phyloP scores from a whole-genome alignment of 2,797 vertebrate genomes.

The Gobionotothen gibberifrons region DNA sequence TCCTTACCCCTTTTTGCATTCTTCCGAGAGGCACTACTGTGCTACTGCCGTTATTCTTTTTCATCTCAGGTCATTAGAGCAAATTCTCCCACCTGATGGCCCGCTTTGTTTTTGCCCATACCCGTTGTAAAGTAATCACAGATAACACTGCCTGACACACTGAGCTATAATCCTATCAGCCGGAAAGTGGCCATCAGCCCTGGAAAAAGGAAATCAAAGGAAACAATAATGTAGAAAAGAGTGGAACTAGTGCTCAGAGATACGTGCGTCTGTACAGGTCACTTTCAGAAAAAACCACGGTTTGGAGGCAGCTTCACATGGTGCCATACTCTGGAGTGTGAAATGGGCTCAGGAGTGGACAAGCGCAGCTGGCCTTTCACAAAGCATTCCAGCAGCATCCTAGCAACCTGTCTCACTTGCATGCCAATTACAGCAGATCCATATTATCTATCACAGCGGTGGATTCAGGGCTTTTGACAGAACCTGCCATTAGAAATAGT shows the following conservation, averaged over 20 bases:
- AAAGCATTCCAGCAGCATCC: slow-evolving; percentile 64
- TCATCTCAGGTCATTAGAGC: slow-evolving; percentile 68
- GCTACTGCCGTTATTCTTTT: slow-evolving; percentile 52
- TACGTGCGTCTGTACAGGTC: slow-evolving; percentile 37
- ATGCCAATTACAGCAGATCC: slow-evolving; percentile 71
- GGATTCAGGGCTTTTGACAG: slow-evolving; percentile 37
- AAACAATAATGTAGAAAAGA: slow-evolving; percentile 50
- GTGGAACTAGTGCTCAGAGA: slow-evolving; percentile 45
- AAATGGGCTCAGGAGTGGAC: slow-evolving; percentile 67
- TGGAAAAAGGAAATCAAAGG: slow-evolving; percentile 63
- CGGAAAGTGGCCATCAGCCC: slow-evolving; percentile 62
- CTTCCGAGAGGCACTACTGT: slow-evolving; percentile 44
- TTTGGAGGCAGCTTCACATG: slow-evolving; percentile 59
- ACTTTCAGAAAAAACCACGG: slow-evolving; percentile 42
- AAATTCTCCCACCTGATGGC: slow-evolving; percentile 58
- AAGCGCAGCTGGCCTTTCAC: slow-evolving; percentile 66
- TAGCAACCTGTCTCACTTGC: slow-evolving; percentile 70
- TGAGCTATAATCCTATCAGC: slow-evolving; percentile 75
- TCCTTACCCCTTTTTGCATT: slow-evolving; percentile 34
- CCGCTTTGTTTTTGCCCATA: slow-evolving; percentile 61
- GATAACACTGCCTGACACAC: slow-evolving; percentile 68
- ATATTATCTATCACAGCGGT: slow-evolving; percentile 55
- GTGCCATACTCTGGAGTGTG: slow-evolving; percentile 55
- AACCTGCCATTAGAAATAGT: slow-evolving; percentile 43
- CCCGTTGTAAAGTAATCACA: slow-evolving; percentile 62